Base-by-base conservation (phyloP, 2,888 invertebrate genomes). In the Lasioglossum morio region DNA sequence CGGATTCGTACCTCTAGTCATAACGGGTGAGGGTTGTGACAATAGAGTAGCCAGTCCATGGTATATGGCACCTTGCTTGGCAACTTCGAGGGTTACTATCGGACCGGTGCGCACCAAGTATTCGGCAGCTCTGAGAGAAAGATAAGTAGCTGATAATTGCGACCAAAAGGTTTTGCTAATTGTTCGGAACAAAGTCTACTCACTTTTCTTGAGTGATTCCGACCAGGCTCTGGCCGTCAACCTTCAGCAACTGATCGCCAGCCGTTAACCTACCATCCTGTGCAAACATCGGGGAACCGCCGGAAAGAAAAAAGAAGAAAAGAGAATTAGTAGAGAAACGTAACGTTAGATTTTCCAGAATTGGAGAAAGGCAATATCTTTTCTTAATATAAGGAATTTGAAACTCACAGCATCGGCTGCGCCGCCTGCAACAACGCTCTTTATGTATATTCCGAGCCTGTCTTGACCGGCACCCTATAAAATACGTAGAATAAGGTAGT, bases 11-110 rank as follows among this genome's bases (percentile, higher is more conserved):
- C 97, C 97, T 96, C 97, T 96, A 92, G 97, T 96, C 95, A 97
- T 97, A 87, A 97, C 96, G 79, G 98, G 98, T 92, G 98, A 98
- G 19, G 99, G 99, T 94, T 99, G 99, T 91, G 98, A 98, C 76
- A 99, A 96, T 84, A 99, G 96, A 27, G 98, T 98, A 27, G 99
- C 99, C 80, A 99, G 96, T 43, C 99, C 99, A 95, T 99, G 99
- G 94, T 98, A 98, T 93, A 99, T 98, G 76, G 99, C 99, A 76
- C 99, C 99, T 95, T 99, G 99, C 95, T 99, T 99, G 40, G 99
- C 99, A 85, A 99, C 99, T 95, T 99, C 99, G 88, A 99, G 95
- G 12, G 98, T 98, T 46, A 99, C 99, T 8, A 98, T 97, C 66
- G 98, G 98, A 14, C 99, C 99, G 23, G 99, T 99, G 80, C 98